These are phyloP conservation scores for Danionella cerebrum DNA, from an alignment of 2,113 vertebrate species.

Conservation along the genomic window DNA sequence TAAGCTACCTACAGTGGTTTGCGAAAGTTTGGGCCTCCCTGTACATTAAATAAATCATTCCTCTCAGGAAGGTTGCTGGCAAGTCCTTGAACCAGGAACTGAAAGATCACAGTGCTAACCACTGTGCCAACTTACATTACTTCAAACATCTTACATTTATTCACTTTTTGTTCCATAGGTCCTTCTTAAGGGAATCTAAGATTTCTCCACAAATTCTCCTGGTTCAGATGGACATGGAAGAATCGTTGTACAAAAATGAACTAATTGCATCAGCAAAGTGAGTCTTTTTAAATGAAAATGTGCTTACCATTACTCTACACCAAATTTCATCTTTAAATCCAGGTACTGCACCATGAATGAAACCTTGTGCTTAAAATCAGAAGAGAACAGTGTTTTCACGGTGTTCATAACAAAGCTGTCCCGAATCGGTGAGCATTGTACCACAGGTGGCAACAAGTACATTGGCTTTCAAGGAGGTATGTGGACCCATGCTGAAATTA, in stretches of 20 bases:
- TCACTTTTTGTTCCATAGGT: constrained; percentile 41
- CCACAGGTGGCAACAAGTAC: constrained; percentile 49
- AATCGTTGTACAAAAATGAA: constrained; percentile 57
- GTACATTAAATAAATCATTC: too few species aligned
- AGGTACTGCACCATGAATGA: constrained; percentile 69
- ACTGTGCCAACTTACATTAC: neutral
- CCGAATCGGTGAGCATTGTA: constrained; percentile 41
- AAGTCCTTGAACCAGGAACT: too few species aligned
- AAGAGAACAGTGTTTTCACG: constrained; percentile 43
- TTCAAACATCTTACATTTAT: neutral
- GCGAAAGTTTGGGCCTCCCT: too few species aligned
- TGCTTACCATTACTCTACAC: neutral
- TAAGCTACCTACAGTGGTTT: too few species aligned
- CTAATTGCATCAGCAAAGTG: constrained; percentile 70
- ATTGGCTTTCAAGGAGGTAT: constrained; percentile 68
- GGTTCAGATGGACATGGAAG: constrained; percentile 66
- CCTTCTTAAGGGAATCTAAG: constrained; percentile 43
- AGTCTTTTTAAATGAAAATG: neutral
- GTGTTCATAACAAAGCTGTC: constrained; percentile 65
- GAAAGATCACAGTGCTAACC: neutral
- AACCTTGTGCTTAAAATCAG: constrained; percentile 38
- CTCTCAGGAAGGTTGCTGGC: too few species aligned
- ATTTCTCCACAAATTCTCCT: constrained; percentile 47
- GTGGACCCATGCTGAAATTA: neutral
- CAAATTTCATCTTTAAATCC: neutral